Conservation (phyloP, 1,140 invertebrate species). For the Drosophila simulans region DNA sequence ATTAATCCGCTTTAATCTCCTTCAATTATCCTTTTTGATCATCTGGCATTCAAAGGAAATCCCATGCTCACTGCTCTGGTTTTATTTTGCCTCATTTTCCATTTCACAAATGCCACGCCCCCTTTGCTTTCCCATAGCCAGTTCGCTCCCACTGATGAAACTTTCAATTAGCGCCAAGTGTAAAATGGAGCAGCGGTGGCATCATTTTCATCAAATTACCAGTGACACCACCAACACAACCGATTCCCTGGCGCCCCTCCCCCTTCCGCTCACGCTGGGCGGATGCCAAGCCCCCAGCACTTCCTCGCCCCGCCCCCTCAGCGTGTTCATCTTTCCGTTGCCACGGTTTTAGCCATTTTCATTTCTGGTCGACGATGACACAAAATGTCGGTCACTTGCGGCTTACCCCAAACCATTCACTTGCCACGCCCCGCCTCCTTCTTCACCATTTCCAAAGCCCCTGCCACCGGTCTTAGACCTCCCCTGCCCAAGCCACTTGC, state of each 20-base stretch:
- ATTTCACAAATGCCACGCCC: conserved; percentile 2
- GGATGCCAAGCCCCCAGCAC: conserved; percentile 10
- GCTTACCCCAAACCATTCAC: conserved; percentile 49
- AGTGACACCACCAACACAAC: conserved; percentile 65
- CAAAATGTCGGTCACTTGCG: conserved; percentile 81
- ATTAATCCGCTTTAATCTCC: conserved; percentile 31
- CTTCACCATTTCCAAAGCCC: not conserved
- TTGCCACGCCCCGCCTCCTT: not conserved
- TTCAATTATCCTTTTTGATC: conserved; percentile 37
- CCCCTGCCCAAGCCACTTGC: not conserved
- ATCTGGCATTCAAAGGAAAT: conserved; percentile 34
- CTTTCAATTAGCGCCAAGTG: conserved; percentile 77
- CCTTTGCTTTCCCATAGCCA: conserved; percentile 7
- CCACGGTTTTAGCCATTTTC: conserved; percentile 75
- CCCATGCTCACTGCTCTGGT: conserved; percentile 30
- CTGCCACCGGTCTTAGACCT: not conserved
- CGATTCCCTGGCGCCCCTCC: conserved; percentile 24
- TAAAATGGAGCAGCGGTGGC: conserved; percentile 70
- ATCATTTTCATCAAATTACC: conserved; percentile 82
- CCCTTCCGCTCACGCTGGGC: not conserved
- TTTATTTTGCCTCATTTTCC: conserved; percentile 9
- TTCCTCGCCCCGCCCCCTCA: conserved; percentile 1
- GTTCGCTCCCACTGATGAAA: conserved; percentile 55
- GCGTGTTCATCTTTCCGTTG: conserved; percentile 74
- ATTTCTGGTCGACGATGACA: conserved; percentile 74